Base-by-base conservation (phyloP, 2,797 vertebrate genomes). In the Spea hammondii region DNA sequence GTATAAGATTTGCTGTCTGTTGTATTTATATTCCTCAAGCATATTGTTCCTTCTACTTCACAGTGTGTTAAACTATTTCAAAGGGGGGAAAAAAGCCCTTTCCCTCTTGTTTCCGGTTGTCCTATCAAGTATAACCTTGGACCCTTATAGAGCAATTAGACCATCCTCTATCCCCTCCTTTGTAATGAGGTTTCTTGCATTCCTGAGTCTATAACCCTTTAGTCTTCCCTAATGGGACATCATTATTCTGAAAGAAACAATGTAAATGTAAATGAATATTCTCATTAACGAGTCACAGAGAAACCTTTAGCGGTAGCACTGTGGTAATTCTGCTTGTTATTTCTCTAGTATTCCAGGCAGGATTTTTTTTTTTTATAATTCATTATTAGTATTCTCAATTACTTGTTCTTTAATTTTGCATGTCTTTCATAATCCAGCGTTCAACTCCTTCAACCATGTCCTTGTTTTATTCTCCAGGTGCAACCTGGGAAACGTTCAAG, bases 191-290 rank as follows among this genome's bases (percentile, higher is more conserved):
- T 95, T 96, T 95, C 94, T 94, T 95, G 94, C 95, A 96, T 96
- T 96, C 95, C 95, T 94, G 95, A 97, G 96, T 98, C 96, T 96
- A 97, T 96, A 97, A 96, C 95, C 96, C 96, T 97, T 97, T 97
- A 97, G 96, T 96, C 95, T 97, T 95, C 96, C 96, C 96, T 99
- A 97, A 99, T 97, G 97, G 97, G 97, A 98, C 96, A 97, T 99
- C 97, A 98, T 99, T 99, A 98, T 98, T 98, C 96, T 98, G 96
- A 97, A 97, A 97, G 97, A 98, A 99, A 99, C 96, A 98, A 97
- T 99, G 96, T 97, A 98, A 97, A 99, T 98, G 96, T 95, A 99
- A 99, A 99, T 99, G 97, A 98, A 99, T 96, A 97, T 96, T 96
- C 97, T 99, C 97, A 99, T 99, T 99, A 98, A 96, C 94, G 92